Base-by-base conservation (phyloP, 2,113 vertebrate genomes). In the Thryonomys swinderianus region DNA sequence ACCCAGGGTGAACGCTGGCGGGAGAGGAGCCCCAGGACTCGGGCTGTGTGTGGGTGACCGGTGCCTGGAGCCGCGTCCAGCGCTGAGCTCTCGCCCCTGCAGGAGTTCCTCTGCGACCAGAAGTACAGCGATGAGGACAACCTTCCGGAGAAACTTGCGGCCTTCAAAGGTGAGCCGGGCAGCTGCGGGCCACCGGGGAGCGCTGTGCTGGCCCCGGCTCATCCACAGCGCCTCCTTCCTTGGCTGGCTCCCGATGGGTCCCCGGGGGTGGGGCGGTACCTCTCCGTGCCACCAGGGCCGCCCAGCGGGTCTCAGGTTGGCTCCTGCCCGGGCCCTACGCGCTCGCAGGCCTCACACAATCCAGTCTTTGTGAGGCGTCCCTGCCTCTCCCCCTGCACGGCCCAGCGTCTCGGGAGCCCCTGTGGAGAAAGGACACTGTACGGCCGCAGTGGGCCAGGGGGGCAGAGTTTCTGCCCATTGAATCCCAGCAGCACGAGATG, bases 51-150 rank as follows among this genome's bases (percentile, higher is more conserved):
- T 9, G 1, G 5, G 14, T 25, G 25, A 45, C 82, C 7, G 62
- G 93, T 67, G 88, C 64, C 23, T 61, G 42, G 48, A 27, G 73
- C 11, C 73, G 25, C 25, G 30, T 34, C 90, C 79, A 81, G 30
- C 0, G 4, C 67, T 88, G 59, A 40, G 53, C 86, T 95, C 61
- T 96, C 3, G 0, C 53, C 88, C 2, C 85, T 85, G 18, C 59
- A 99, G 99, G 99, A 99, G 96, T 99, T 99, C 93, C 98, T 99
- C 97, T 99, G 99, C 96, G 99, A 99, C 98, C 99, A 99, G 94
- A 99, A 99, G 97, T 99, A 99, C 98, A 98, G 98, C 1, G 99
- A 99, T 98, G 99, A 99, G 96, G 99, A 99, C 69, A 99, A 99
- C 96, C 98, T 99, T 96, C 98, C 98, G 0, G 99, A 99, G 53